Evolutionary conservation across 35 echinoderm and acorn worm species (phyloP), one percentile per base, ranked within the genome.

Genomic region (Chiridota heheva): DNA sequence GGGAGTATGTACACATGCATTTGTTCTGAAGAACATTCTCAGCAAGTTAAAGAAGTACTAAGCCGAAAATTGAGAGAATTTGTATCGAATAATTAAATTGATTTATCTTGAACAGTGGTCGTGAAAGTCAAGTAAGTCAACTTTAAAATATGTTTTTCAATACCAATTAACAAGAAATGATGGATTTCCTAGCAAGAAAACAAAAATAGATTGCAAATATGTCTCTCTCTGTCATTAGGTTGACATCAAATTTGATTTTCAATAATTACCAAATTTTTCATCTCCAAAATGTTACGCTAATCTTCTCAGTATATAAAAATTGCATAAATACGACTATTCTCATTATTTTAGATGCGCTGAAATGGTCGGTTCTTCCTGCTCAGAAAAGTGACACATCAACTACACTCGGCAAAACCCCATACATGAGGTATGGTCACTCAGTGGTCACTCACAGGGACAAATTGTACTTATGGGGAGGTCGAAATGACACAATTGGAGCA

Each of bases 381-480:
- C 53, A 86, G 37, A 53, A 36, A 34, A 68, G 70, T 35, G 59
- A 48, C 20, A 49, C 73, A 24, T 62, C 47, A 6, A 43, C 84
- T 17, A 44, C 36, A 12, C 62, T 80, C 5, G 56, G 64, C 37
- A 58, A 86, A 61, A 73, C 84, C 18, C 87, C 93, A 0, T 91
- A 87, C 24, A 85, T 91, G 49, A 83, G 88, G 45, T 91, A 96
- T 67, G 87, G 87, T 16, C 87, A 96, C 66, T 91, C 95, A 35
- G 95, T 91, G 5, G 82, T 98, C 0, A 85, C 81, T 32, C 73
- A 85, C 56, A 48, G 89, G 17, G 95, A 86, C 38, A 76, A 73
- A 53, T 61, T 98, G 12, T 91, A 92, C 67, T 67, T 98, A 26
- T 98, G 89, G 84, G 95, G 95, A 40, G 95, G 95, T 36, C 78